Conservation (phyloP, 2,888 invertebrate species). For the Pristionchus maxplancki region DNA sequence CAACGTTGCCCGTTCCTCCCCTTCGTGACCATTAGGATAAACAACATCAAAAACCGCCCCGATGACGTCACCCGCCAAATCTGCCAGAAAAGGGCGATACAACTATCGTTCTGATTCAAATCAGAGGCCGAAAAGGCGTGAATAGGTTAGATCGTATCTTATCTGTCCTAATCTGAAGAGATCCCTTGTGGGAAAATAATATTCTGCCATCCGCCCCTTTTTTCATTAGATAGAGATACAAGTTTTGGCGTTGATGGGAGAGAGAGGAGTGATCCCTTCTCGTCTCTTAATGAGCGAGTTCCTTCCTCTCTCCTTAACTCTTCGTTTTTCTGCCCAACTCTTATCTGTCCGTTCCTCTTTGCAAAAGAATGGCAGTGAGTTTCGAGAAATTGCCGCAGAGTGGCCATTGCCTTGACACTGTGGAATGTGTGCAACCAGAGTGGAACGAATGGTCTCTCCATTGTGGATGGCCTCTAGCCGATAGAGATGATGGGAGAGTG, state of each 20-base stretch:
- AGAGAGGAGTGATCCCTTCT: not conserved
- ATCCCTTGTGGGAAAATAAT: not conserved
- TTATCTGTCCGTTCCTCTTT: conserved; percentile 2
- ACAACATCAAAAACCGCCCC: conserved; percentile 5
- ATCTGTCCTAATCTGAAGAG: not conserved
- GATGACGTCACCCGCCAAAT: not conserved
- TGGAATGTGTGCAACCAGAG: conserved; percentile 9
- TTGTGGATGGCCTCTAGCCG: not conserved
- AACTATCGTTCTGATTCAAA: not conserved
- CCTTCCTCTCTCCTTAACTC: not conserved
- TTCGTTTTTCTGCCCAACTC: not conserved
- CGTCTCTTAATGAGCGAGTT: conserved; percentile 24
- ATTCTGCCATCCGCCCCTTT: not conserved
- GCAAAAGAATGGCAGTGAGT: not conserved
- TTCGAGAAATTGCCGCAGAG: not conserved
- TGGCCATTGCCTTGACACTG: not conserved
- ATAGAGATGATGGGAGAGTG: not conserved
- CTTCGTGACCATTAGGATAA: not conserved
- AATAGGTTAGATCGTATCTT: conserved; percentile 31
- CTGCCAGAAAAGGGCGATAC: not conserved
- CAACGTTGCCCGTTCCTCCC: not conserved
- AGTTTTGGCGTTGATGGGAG: not conserved
- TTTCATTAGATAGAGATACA: not conserved
- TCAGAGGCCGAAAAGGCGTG: conserved; percentile 7
- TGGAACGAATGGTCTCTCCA: not conserved